Conservation (phyloP, 2,797 vertebrate genomes). For the Siniperca scherzeri region DNA sequence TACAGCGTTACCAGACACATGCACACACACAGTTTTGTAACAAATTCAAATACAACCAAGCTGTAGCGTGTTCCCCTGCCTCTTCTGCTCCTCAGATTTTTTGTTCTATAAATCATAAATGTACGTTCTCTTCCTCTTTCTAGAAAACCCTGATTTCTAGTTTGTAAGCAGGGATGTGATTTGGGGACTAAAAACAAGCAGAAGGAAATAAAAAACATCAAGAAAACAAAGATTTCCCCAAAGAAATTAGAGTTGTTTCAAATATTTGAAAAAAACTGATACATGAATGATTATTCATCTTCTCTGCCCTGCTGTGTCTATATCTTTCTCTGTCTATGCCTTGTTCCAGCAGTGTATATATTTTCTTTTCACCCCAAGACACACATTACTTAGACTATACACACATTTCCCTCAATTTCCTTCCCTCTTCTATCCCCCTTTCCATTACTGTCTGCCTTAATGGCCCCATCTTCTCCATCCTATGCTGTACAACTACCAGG, state of each 20-base stretch:
- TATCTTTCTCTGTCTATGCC: not conserved
- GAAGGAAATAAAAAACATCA: not conserved
- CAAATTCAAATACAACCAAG: conserved; percentile 28
- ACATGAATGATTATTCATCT: not conserved
- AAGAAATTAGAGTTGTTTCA: not conserved
- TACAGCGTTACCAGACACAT: conserved; percentile 45
- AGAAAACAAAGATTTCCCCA: not conserved
- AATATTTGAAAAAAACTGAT: not conserved
- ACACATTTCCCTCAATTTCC: conserved; percentile 24
- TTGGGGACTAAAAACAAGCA: not conserved
- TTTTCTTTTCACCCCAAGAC: not conserved
- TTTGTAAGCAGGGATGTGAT: conserved; percentile 1
- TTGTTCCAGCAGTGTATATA: conserved; percentile 5
- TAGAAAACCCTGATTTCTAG: not conserved
- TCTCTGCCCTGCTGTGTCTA: not conserved
- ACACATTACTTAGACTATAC: not conserved
- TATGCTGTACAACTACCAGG: conserved; percentile 16
- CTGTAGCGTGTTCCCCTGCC: conserved; percentile 19
- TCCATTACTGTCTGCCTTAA: not conserved
- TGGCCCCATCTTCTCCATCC: not conserved
- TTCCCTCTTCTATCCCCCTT: not conserved
- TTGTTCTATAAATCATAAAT: conserved; percentile 42
- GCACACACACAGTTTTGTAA: conserved; percentile 11
- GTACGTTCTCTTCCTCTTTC: not conserved
- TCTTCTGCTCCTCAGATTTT: conserved; percentile 25